A percentile compares a stretch with the other conserved stretches of the same genome.
phyloP scores from a whole-genome alignment of 2,888 invertebrate species.

The Diarsia brunnea region DNA sequence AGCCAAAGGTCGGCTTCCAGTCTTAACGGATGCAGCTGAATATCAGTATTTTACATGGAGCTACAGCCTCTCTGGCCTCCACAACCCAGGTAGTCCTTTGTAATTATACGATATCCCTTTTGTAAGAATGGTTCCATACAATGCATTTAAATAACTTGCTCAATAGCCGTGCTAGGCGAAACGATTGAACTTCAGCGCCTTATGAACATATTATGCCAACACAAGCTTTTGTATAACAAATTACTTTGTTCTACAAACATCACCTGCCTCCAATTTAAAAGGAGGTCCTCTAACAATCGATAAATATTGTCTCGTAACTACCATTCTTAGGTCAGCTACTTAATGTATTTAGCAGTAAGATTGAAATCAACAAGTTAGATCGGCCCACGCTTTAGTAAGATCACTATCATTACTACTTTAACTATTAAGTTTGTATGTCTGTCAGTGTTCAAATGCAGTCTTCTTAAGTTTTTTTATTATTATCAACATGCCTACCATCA shows the following conservation, averaged over 20 bases:
- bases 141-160: not conserved
- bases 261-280: conserved; percentile 39
- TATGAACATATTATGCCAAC: conserved; percentile 1
- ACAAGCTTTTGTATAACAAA: not conserved
- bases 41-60: too few relatives aligned
- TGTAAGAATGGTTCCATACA: too few relatives aligned
- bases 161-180: not conserved
- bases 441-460: conserved; percentile 19
- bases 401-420: conserved; percentile 52
- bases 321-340: conserved; percentile 57
- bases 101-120: too few relatives aligned
- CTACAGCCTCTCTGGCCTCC: too few relatives aligned
- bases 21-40: too few relatives aligned
- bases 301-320: conserved; percentile 37
- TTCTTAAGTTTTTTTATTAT: not conserved
- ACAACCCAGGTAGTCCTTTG: too few relatives aligned
- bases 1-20: too few relatives aligned
- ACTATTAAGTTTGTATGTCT: conserved; percentile 20
- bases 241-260: conserved; percentile 29
- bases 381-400: conserved; percentile 55
- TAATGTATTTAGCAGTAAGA: conserved; percentile 53
- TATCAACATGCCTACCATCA: not conserved
- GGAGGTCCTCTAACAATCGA: conserved; percentile 35
- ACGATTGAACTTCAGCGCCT: not conserved
- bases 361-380: conserved; percentile 55